A percentile compares a stretch with the other conserved stretches of the same genome.
Conservation (phyloP, 2,113 vertebrate genomes). For the Petroica traversi region DNA sequence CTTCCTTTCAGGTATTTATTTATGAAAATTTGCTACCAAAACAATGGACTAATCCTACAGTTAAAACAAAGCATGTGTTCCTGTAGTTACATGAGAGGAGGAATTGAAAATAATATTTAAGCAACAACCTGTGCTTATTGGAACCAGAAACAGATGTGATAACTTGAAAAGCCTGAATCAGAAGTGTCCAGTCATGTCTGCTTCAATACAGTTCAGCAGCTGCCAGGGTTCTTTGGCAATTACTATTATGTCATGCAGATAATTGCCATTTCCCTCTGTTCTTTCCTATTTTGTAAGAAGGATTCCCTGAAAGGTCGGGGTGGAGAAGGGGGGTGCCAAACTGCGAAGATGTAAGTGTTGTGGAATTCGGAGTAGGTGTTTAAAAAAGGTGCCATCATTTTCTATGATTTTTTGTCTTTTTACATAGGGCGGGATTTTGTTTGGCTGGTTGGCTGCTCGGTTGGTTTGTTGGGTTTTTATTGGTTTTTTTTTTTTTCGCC, state of each 20-base stretch:
- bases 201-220: not conserved
- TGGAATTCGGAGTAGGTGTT: not conserved
- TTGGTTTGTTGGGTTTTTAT: no score
- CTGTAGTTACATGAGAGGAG: not conserved
- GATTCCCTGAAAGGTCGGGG: not conserved
- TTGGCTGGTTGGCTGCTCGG: not conserved
- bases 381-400: not conserved
- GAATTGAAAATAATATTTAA: not conserved
- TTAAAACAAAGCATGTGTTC: not conserved
- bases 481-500: no score
- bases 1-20: not conserved
- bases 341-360: not conserved
- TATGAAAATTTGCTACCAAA: not conserved
- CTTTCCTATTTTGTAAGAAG: not conserved
- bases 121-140: not conserved
- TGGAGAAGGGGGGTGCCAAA: not conserved
- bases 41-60: not conserved
- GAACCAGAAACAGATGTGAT: not conserved
- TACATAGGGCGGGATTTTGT: fast-evolving
- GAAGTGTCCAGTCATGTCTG: not conserved
- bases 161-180: not conserved
- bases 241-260: fast-evolving
- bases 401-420: not conserved
- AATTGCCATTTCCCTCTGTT: not conserved
- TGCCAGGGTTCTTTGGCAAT: not conserved